Conservation (phyloP, 1,140 invertebrate genomes). For the Bombus picipes region DNA sequence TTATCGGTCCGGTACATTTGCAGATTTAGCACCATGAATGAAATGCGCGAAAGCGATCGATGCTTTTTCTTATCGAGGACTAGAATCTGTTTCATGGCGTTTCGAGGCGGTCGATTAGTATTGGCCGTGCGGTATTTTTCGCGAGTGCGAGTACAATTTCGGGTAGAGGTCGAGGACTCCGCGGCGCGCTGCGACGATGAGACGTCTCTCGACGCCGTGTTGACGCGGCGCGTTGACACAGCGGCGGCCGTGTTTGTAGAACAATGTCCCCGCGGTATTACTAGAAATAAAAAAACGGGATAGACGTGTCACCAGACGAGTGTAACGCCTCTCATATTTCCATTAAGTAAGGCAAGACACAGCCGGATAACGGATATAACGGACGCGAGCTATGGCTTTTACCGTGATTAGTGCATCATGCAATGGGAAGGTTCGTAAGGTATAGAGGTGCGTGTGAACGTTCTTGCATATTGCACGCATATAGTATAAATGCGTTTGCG, state of each 20-base stretch:
- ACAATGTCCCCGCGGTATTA: constrained; percentile 55
- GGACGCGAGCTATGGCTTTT: constrained; percentile 67
- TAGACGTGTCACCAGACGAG: constrained; percentile 46
- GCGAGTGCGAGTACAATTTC: constrained; percentile 7
- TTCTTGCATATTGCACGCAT: constrained; percentile 29
- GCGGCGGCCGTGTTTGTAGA: constrained; percentile 26
- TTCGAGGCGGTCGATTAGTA: neutral
- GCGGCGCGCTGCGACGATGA: neutral
- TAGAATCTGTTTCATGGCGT: neutral
- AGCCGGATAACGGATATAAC: constrained; percentile 61
- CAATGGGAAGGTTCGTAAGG: constrained; percentile 46
- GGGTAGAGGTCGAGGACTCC: neutral
- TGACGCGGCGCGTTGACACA: neutral
- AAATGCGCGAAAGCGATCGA: too few relatives aligned
- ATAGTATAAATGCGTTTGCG: constrained; percentile 44
- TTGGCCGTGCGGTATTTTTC: neutral
- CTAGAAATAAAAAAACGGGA: constrained; percentile 56
- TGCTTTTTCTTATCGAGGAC: neutral
- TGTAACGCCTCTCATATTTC: constrained; percentile 70
- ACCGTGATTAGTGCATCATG: constrained; percentile 72
- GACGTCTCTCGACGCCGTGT: neutral
- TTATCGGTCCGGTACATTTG: too few relatives aligned
- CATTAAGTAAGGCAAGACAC: constrained; percentile 72
- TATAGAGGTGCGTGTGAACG: constrained; percentile 36
- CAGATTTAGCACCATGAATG: too few relatives aligned